phyloP scores from a whole-genome alignment of 2,888 invertebrate species.

The Catocala fraxini region DNA sequence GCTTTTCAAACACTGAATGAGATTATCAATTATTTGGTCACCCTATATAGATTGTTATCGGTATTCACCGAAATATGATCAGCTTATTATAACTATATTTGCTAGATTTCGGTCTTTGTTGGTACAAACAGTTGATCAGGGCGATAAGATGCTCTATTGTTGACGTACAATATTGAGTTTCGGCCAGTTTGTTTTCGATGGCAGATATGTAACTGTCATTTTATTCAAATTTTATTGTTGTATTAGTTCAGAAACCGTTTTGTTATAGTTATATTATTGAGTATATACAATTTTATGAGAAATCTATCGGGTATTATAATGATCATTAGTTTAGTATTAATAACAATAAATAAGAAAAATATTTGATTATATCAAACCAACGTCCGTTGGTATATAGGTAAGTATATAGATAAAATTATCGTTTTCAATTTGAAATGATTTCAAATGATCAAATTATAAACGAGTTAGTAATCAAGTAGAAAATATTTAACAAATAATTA shows the following conservation, averaged over 20 bases:
- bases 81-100: conserved; percentile 85
- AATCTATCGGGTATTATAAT: not conserved
- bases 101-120: conserved; percentile 73
- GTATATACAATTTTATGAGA: conserved; percentile 3
- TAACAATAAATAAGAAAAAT: too few species aligned
- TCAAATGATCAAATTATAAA: too few species aligned
- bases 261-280: conserved; percentile 21
- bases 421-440: too few species aligned
- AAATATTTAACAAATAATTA: too few species aligned
- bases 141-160: conserved; percentile 53
- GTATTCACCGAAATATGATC: conserved; percentile 76
- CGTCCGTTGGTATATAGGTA: too few species aligned
- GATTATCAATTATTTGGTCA: conserved; percentile 79
- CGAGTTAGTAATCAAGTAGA: too few species aligned
- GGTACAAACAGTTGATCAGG: conserved; percentile 55
- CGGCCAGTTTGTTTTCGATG: conserved; percentile 69
- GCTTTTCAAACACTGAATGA: conserved; percentile 70
- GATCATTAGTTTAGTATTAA: too few species aligned
- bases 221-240: conserved; percentile 55
- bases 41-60: conserved; percentile 73
- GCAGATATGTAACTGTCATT: conserved; percentile 66
- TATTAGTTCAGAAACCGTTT: conserved; percentile 35
- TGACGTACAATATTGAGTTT: conserved; percentile 63
- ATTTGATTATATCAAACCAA: too few species aligned
- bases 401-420: too few species aligned